Base-by-base conservation (phyloP, 1,140 invertebrate species). In the Drosophila pruinosa region DNA sequence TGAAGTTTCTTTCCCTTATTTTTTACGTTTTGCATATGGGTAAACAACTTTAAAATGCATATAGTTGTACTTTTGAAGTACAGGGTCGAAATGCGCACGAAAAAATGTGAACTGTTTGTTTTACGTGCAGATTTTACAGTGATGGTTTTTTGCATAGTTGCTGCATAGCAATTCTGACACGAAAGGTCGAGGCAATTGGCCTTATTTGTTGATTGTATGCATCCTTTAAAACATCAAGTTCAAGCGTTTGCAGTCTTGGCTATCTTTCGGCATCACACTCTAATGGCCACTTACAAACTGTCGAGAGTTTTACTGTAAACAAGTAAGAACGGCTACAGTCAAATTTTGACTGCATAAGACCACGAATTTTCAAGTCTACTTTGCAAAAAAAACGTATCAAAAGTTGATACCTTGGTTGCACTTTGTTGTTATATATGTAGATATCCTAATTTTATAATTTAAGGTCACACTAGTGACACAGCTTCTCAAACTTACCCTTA, bases 221-320 rank as follows among this genome's bases (percentile, higher is more conserved):
- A 86, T 53, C 81, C 73, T 86, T 74, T 69, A 22, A 45, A 48
- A 64, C 69, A 77, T 85, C 80, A 86, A 86, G 80, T 85, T 86
- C 77, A 86, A 88, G 69, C 71, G 64, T 56, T 69, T 75, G 41
- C 41, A 79, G 58, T 62, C 31, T 17, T 28, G 8, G 22, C 17
- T 14, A n/a, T 14, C 38, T 26, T 10, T 45, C 50, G 2, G 28
- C 15, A 2, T 45, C 57, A 36, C 41, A 4, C 12, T 21, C 17
- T 56, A 50, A 48, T 79, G 74, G 76, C 76, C 80, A 81, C 80
- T 72, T 65, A 59, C 68, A 78, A 85, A 79, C 67, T 79, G 65
- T 65, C 75, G 31, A 83, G 71, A 63, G 70, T 72, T 72, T 45
- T 59, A 67, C 64, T 3, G n/a, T n/a, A 10, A 34, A 12, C 58